Evolutionary conservation across 2,888 invertebrate genomes (phyloP).

Genomic region (Priocnemis perturbator): DNA sequence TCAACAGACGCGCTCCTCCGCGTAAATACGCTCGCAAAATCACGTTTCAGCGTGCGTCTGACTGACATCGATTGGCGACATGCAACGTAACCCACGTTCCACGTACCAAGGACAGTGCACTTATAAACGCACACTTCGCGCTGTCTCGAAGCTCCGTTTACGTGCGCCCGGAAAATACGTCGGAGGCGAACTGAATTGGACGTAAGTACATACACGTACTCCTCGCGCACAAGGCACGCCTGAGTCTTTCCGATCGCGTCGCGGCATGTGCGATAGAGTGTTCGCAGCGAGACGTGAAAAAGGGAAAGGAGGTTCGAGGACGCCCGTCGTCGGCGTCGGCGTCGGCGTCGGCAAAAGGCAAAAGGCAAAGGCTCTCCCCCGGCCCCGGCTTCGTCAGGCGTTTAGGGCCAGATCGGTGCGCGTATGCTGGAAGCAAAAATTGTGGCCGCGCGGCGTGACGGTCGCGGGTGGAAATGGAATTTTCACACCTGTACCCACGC

Average conservation of each 20-base stretch:
- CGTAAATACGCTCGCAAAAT: too few relatives aligned
- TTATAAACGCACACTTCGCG: too few relatives aligned
- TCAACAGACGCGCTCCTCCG: too few relatives aligned
- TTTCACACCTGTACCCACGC: constrained; percentile 64
- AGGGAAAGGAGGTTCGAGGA: neutral
- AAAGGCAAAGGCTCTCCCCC: constrained; percentile 34
- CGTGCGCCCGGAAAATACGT: too few relatives aligned
- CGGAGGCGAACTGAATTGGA: constrained; percentile 24
- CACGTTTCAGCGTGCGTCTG: too few relatives aligned
- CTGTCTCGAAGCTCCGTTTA: too few relatives aligned
- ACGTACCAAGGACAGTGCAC: too few relatives aligned
- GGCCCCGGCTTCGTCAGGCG: constrained; percentile 39
- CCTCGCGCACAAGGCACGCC: constrained; percentile 33
- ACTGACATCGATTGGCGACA: too few relatives aligned
- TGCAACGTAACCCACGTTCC: too few relatives aligned
- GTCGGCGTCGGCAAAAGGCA: too few relatives aligned
- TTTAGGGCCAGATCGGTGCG: constrained; percentile 34
- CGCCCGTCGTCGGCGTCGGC: neutral
- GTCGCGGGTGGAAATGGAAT: constrained; percentile 66
- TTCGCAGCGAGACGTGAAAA: neutral
- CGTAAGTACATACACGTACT: constrained; percentile 44
- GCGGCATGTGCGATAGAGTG: too few relatives aligned
- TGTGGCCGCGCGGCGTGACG: constrained; percentile 49
- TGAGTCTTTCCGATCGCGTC: constrained; percentile 43
- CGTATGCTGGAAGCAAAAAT: constrained; percentile 58